Conservation (phyloP, 2,113 vertebrate species). For the Antechinus stuartii region DNA sequence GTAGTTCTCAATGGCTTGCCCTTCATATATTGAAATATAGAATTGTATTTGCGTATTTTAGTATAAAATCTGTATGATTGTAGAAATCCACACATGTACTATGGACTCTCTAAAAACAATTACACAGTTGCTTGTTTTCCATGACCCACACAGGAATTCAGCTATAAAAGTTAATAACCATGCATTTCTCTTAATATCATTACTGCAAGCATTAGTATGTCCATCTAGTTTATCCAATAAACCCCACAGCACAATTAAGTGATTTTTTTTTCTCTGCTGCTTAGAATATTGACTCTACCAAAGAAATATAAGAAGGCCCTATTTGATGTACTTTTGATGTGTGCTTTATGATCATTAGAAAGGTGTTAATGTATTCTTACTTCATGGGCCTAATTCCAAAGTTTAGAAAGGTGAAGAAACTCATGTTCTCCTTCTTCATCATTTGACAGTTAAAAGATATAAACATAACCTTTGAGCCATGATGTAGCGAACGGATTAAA, state of each 20-base stretch:
- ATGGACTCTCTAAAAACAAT: background rate
- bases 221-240: background rate
- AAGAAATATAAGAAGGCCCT: background rate
- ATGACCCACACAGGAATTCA: background rate
- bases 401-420: no score
- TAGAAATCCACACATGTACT: background rate
- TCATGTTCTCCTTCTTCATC: no score
- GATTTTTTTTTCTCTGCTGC: background rate
- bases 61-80: background rate
- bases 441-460: no score
- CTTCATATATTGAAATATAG: background rate
- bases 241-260: background rate
- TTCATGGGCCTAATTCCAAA: no score
- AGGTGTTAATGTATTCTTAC: background rate
- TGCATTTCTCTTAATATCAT: background rate
- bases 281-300: background rate
- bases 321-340: background rate
- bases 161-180: background rate
- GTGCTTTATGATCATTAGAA: background rate
- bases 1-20: background rate
- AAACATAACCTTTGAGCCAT: no score
- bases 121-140: background rate
- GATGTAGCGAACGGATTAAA: no score
- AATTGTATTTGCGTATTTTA: background rate
- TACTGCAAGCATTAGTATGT: background rate